phyloP scores from a whole-genome alignment of 1,140 invertebrate genomes.

The Dufourea novaeangliae region DNA sequence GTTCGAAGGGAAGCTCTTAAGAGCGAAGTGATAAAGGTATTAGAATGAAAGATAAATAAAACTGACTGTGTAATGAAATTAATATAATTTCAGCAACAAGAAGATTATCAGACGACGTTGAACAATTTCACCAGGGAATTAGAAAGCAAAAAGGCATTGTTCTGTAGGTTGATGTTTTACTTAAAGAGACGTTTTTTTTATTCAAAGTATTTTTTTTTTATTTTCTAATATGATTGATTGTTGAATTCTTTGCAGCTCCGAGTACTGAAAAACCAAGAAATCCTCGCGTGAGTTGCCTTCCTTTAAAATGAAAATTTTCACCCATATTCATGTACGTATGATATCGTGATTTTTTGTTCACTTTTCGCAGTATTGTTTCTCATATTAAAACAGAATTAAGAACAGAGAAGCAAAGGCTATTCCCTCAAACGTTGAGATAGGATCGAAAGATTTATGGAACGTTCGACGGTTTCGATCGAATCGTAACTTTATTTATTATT shows the following conservation, averaged over 20 bases:
- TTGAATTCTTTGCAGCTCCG: background rate
- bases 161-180: constrained; percentile 24
- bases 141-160: constrained; percentile 26
- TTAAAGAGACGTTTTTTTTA: background rate
- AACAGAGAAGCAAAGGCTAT: background rate
- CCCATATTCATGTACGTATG: background rate
- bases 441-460: background rate
- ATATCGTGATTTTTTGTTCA: constrained; percentile 11
- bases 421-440: background rate
- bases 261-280: constrained; percentile 10
- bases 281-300: constrained; percentile 15
- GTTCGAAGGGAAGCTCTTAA: constrained; percentile 44
- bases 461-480: background rate
- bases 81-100: constrained; percentile 51
- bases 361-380: constrained; percentile 15
- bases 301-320: constrained; percentile 14
- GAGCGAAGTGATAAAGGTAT: constrained; percentile 49
- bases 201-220: background rate
- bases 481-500: constrained; percentile 53
- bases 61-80: background rate
- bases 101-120: constrained; percentile 47
- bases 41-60: background rate
- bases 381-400: constrained; percentile 13
- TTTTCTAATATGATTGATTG: background rate
- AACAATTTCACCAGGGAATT: constrained; percentile 40